Evolutionary conservation across 2,888 invertebrate genomes (phyloP).

Genomic region (Drosophila fulvimacula): DNA sequence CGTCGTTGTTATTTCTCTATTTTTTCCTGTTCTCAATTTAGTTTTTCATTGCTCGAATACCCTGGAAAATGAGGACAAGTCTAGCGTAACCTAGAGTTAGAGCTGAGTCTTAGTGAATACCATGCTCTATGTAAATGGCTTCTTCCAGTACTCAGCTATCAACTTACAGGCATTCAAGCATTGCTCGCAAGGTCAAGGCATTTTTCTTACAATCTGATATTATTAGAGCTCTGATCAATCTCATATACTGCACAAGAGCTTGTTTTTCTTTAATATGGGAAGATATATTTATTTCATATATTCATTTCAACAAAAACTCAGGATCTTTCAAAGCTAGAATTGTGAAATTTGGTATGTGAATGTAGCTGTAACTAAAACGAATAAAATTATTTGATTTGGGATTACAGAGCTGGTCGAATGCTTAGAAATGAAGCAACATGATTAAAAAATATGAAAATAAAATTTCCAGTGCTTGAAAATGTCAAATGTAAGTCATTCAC

Average conservation of each 20-base stretch:
- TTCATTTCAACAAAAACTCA: too few species aligned
- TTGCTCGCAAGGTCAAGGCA: background rate
- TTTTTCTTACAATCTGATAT: background rate
- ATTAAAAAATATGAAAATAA: background rate
- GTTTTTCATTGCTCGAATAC: constrained; percentile 25
- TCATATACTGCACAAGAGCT: background rate
- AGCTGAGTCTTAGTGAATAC: too few species aligned
- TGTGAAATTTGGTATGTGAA: background rate
- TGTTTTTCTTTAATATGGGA: background rate
- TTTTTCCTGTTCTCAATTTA: background rate
- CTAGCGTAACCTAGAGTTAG: background rate
- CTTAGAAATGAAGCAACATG: background rate
- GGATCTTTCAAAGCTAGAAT: background rate
- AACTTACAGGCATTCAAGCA: background rate
- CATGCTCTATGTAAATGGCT: background rate
- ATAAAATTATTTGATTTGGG: background rate
- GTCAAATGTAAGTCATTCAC: too few species aligned
- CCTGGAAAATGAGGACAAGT: constrained; percentile 7
- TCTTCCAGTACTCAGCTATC: background rate
- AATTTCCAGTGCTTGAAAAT: too few species aligned
- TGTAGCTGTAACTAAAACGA: background rate
- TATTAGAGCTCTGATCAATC: background rate
- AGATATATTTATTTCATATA: background rate
- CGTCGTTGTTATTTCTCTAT: constrained; percentile 39
- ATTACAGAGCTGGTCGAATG: background rate